Conservation (phyloP, 2,113 vertebrate species). For the Solea senegalensis region DNA sequence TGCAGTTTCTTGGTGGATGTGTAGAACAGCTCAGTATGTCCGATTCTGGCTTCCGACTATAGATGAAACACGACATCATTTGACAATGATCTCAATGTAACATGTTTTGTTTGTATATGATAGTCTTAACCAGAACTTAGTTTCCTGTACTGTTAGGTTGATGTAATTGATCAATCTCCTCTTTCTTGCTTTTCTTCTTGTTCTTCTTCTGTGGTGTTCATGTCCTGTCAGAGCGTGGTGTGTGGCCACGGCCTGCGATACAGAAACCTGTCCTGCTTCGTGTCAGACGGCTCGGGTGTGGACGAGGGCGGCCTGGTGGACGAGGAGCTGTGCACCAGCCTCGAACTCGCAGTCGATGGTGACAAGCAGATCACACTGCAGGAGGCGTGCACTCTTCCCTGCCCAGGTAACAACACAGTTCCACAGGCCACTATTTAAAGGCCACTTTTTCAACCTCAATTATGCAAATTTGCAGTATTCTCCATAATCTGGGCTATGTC, state of each 20-base stretch:
- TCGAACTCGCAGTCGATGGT: slow-evolving; percentile 85
- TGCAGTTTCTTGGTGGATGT: too few relatives aligned
- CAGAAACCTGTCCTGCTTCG: slow-evolving; percentile 93
- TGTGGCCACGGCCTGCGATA: slow-evolving; percentile 90
- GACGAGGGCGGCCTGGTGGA: slow-evolving; percentile 86
- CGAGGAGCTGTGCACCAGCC: slow-evolving; percentile 90
- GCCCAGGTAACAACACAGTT: slow-evolving; percentile 84
- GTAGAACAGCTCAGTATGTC: too few relatives aligned
- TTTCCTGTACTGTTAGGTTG: neutral
- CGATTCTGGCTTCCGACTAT: too few relatives aligned
- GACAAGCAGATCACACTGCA: slow-evolving; percentile 85
- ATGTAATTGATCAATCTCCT: neutral
- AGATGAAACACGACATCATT: too few relatives aligned
- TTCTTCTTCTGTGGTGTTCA: slow-evolving; percentile 1
- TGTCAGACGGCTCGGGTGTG: slow-evolving; percentile 88
- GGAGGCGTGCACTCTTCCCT: slow-evolving; percentile 91
- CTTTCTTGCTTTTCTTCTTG: neutral
- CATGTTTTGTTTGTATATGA: too few relatives aligned
- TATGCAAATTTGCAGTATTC: too few relatives aligned
- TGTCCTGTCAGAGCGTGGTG: slow-evolving; percentile 81
- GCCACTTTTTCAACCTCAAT: too few relatives aligned
- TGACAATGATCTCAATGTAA: too few relatives aligned
- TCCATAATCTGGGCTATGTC: too few relatives aligned
- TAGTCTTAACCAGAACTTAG: too few relatives aligned
- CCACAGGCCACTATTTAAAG: too few relatives aligned